A percentile compares a stretch with the other conserved stretches of the same genome.
Evolutionary conservation across 2,888 invertebrate genomes (phyloP).

Genomic region (Entomobrya multifasciata): DNA sequence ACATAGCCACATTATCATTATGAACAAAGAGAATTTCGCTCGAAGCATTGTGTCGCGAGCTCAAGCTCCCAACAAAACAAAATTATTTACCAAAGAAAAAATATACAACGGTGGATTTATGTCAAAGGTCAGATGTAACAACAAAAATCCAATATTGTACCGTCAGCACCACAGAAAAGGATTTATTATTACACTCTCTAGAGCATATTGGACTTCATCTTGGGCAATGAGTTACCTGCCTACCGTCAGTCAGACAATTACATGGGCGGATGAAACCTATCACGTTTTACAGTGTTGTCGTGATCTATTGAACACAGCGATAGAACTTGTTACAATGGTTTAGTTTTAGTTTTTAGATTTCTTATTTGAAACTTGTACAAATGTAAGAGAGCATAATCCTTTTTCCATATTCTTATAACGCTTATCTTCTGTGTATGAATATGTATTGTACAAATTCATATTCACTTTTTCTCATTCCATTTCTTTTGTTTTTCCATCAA

Average conservation of each 20-base stretch:
- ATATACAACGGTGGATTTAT: conserved; percentile 54
- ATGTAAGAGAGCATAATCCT: not conserved
- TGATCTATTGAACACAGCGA: conserved; percentile 2
- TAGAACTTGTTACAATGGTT: too few relatives aligned
- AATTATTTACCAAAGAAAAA: conserved; percentile 56
- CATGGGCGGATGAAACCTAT: conserved; percentile 62
- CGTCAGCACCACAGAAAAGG: conserved; percentile 59
- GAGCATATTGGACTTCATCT: not conserved
- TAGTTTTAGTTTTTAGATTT: too few relatives aligned
- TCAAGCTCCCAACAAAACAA: conserved; percentile 50
- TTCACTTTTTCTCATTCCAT: not conserved
- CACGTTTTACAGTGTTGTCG: conserved; percentile 57
- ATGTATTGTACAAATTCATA: not conserved
- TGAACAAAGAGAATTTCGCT: conserved; percentile 20
- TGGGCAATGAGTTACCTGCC: conserved; percentile 37
- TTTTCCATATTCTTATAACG: not conserved
- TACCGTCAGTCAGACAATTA: conserved; percentile 61
- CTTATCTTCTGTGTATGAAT: conserved; percentile 1
- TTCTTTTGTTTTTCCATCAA: not conserved
- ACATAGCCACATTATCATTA: conserved; percentile 3
- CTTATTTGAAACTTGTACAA: too few relatives aligned
- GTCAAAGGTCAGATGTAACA: conserved; percentile 66
- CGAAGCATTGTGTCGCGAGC: conserved; percentile 2
- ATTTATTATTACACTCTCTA: not conserved
- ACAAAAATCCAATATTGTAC: conserved; percentile 71